These are phyloP conservation scores for Eilema griseolum DNA, from an alignment of 2,888 invertebrate species.

Conservation along the genomic window DNA sequence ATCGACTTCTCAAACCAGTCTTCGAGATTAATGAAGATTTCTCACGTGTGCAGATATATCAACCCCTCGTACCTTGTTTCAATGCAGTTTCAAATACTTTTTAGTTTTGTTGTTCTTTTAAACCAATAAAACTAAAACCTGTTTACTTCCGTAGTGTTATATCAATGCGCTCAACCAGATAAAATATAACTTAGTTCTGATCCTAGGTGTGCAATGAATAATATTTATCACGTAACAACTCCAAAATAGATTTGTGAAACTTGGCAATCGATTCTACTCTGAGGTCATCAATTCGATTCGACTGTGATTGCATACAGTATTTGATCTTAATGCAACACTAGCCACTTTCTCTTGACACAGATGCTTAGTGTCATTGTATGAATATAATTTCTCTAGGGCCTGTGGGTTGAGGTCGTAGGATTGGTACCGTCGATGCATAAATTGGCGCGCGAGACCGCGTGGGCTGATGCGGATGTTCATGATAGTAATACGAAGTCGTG, in stretches of 20 bases:
- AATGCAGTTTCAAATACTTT: too few species aligned
- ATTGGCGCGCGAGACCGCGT: slow-evolving; percentile 75
- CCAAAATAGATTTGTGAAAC: slow-evolving; percentile 66
- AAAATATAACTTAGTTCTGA: slow-evolving; percentile 22
- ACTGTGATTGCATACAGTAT: slow-evolving; percentile 35
- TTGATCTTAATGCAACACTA: slow-evolving; percentile 21
- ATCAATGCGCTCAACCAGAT: not conserved
- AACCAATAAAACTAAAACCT: too few species aligned
- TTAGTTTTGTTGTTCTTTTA: too few species aligned
- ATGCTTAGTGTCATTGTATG: slow-evolving; percentile 28
- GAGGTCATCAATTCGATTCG: slow-evolving; percentile 61
- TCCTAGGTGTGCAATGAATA: slow-evolving; percentile 31
- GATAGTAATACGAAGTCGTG: slow-evolving; percentile 69
- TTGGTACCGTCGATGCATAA: slow-evolving; percentile 64
- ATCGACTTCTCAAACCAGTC: too few species aligned
- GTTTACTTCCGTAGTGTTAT: too few species aligned
- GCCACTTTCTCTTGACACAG: slow-evolving; percentile 38
- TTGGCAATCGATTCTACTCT: slow-evolving; percentile 63
- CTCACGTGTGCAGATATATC: too few species aligned
- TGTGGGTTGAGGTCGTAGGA: slow-evolving; percentile 71
- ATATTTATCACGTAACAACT: slow-evolving; percentile 39
- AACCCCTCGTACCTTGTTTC: too few species aligned
- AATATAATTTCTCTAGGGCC: slow-evolving; percentile 53
- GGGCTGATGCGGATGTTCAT: slow-evolving; percentile 74
- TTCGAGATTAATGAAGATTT: too few species aligned